These are phyloP conservation scores for Mola mola DNA, from an alignment of 2,113 vertebrate species.

Conservation along the genomic window DNA sequence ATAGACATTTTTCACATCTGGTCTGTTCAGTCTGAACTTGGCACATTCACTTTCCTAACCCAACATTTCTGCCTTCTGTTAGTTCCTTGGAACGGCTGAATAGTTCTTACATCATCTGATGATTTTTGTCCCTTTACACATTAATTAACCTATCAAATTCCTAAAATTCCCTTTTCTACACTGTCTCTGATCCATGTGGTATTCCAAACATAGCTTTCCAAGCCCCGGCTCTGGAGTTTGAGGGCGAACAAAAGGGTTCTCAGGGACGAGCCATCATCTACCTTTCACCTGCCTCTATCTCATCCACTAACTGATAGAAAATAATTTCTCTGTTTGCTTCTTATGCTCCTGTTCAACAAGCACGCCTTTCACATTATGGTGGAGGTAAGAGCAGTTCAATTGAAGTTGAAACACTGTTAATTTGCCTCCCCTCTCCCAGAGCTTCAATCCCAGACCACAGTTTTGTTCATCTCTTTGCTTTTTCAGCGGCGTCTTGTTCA, in stretches of 20 bases:
- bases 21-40: no score
- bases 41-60: no score
- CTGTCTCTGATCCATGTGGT: slow-evolving; percentile 9
- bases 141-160: slow-evolving; percentile 10
- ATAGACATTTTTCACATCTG: no score
- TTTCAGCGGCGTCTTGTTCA: slow-evolving; percentile 43
- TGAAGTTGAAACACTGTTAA: slow-evolving; percentile 67
- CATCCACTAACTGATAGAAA: slow-evolving; percentile 77
- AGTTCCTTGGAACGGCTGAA: background rate
- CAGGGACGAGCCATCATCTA: slow-evolving; percentile 33
- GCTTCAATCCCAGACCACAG: slow-evolving; percentile 49
- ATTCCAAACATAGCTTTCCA: background rate
- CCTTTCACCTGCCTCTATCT: slow-evolving; percentile 72
- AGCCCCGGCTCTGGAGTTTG: slow-evolving; percentile 8
- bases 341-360: slow-evolving; percentile 86
- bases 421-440: slow-evolving; percentile 37
- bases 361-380: slow-evolving; percentile 99
- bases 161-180: slow-evolving; percentile 27
- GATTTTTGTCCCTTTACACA: slow-evolving; percentile 11
- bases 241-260: slow-evolving; percentile 16
- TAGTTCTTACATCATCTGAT: background rate
- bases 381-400: slow-evolving; percentile 95
- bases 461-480: slow-evolving; percentile 46
- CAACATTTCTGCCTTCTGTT: slow-evolving; percentile 6
- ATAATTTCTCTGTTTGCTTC: slow-evolving; percentile 88